Conservation (phyloP, 2,113 vertebrate species). For the Chaetura pelagica region DNA sequence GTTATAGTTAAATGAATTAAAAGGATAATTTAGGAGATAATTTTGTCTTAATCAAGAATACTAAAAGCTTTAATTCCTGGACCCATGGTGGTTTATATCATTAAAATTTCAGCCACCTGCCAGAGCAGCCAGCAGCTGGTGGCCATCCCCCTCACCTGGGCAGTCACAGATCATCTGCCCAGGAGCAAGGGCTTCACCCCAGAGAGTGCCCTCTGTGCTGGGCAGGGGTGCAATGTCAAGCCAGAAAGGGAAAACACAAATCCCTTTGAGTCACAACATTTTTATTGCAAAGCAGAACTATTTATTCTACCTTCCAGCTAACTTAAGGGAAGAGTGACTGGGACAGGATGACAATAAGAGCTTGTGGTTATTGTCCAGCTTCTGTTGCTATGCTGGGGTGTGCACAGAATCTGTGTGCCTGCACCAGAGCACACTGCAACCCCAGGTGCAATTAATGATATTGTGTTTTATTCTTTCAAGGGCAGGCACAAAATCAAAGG, state of each 20-base stretch:
- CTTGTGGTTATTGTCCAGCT: neutral
- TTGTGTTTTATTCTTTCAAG: neutral
- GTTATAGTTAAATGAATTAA: neutral
- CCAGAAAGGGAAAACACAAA: neutral
- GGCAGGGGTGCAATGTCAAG: neutral
- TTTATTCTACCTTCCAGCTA: neutral
- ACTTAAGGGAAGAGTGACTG: neutral
- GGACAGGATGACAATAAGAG: neutral
- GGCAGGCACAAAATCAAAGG: neutral
- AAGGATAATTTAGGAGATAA: neutral
- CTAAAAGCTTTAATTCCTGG: neutral
- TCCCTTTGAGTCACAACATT: neutral
- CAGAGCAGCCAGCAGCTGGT: neutral
- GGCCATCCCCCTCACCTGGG: neutral
- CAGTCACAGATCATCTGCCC: neutral
- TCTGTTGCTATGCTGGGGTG: neutral
- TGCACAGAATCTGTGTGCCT: neutral
- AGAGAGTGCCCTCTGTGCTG: accelerated
- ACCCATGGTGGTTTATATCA: neutral
- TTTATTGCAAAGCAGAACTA: neutral
- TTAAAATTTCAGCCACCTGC: neutral
- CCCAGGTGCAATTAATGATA: neutral
- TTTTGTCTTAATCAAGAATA: neutral
- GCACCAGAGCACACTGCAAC: neutral
- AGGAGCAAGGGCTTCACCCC: neutral